Evolutionary conservation across 2,797 vertebrate species (phyloP).

Genomic region (Muraenolepis orangiensis): DNA sequence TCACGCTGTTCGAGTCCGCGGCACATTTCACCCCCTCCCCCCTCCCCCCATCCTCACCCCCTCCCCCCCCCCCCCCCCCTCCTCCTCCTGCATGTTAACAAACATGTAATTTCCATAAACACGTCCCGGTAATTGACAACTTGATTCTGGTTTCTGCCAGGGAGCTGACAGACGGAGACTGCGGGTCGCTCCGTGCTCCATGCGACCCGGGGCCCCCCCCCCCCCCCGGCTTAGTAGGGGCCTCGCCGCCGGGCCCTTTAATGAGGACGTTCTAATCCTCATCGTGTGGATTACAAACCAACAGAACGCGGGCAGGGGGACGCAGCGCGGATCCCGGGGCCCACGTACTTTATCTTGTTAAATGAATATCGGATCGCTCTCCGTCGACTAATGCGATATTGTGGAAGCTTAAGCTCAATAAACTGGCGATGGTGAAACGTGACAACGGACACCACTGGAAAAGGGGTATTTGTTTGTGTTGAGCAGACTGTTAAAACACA

Average conservation of each 20-base stretch:
- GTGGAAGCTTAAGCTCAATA: neutral
- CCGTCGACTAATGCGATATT: conserved; percentile 16
- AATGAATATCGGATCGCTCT: conserved; percentile 47
- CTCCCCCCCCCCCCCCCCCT: no score
- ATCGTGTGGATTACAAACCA: conserved; percentile 67
- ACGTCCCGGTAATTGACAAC: conserved; percentile 80
- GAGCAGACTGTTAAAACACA: neutral
- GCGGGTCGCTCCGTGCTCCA: no score
- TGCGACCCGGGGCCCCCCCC: conserved; percentile 53
- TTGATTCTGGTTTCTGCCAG: conserved; percentile 80
- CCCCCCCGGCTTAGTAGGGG: conserved; percentile 63
- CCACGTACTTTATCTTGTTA: conserved; percentile 62
- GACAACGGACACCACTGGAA: neutral
- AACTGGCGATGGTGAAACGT: neutral
- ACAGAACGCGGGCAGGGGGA: conserved; percentile 57
- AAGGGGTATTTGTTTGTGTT: conserved; percentile 24
- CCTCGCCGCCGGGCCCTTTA: no score
- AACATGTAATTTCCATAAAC: conserved; percentile 85
- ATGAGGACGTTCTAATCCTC: no score
- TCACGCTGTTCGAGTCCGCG: conserved; percentile 78
- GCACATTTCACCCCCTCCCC: no score
- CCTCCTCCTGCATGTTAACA: conserved; percentile 82
- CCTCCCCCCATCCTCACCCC: no score
- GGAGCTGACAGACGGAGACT: conserved; percentile 71
- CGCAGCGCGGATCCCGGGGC: conserved; percentile 55